Evolutionary conservation across 2,113 vertebrate genomes (phyloP).

Genomic region (Phylloscopus whistleri): DNA sequence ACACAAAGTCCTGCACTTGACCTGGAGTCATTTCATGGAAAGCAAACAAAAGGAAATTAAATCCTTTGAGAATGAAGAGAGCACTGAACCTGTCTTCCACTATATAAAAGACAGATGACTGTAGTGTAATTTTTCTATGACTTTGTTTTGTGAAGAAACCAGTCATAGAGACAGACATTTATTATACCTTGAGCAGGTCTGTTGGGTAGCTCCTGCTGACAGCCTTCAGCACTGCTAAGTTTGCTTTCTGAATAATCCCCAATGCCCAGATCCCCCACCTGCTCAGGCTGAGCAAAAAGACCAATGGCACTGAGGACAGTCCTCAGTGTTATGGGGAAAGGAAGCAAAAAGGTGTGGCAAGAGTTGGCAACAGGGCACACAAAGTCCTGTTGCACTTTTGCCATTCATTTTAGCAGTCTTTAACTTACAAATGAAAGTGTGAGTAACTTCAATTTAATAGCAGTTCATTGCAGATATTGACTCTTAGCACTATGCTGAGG

Average conservation of each 20-base stretch:
- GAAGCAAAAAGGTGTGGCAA: neutral
- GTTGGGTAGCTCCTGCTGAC: neutral
- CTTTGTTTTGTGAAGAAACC: neutral
- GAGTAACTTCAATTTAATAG: neutral
- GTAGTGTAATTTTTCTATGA: neutral
- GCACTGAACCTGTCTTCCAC: neutral
- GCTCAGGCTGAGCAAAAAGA: neutral
- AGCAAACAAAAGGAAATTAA: neutral
- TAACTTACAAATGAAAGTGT: neutral
- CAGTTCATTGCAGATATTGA: neutral
- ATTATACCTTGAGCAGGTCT: neutral
- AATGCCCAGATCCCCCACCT: neutral
- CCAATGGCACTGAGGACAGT: neutral
- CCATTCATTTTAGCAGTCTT: neutral
- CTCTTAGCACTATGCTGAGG: neutral
- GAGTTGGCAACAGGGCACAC: neutral
- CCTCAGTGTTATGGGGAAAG: rapidly evolving
- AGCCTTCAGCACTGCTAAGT: neutral
- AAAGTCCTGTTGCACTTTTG: neutral
- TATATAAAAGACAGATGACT: neutral
- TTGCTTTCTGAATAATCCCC: neutral
- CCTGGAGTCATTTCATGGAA: neutral
- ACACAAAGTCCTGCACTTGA: neutral
- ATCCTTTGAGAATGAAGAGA: neutral
- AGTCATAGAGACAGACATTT: neutral